Percentiles rank a stretch among this genome's conserved stretches.
Conservation (phyloP, 2,888 invertebrate genomes). For the Shargacucullia verbasci region DNA sequence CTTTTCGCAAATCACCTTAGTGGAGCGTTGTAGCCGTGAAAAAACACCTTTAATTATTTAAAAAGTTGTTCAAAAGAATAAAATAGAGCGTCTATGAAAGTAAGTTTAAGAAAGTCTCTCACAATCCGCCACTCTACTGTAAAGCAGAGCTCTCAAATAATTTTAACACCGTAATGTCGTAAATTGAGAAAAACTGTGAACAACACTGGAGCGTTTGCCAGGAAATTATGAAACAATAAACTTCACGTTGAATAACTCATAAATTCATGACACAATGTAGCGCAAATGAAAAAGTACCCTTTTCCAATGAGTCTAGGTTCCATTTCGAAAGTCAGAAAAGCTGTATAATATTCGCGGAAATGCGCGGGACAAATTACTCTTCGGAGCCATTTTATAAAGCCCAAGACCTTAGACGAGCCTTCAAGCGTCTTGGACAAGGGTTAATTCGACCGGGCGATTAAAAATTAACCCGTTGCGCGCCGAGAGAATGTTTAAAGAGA, state of each 20-base stretch:
- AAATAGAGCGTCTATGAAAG: slow-evolving; percentile 10
- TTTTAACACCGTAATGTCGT: slow-evolving; percentile 44
- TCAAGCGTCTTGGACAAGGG: slow-evolving; percentile 37
- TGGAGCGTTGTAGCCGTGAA: neutral
- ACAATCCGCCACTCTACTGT: slow-evolving; percentile 5
- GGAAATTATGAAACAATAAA: slow-evolving; percentile 58
- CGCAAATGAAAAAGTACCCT: slow-evolving; percentile 30
- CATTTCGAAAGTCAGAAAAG: slow-evolving; percentile 1
- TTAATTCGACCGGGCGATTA: slow-evolving; percentile 50
- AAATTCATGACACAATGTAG: slow-evolving; percentile 16
- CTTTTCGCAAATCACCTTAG: slow-evolving; percentile 12
- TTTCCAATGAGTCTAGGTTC: slow-evolving; percentile 8
- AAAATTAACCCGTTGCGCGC: slow-evolving; percentile 42
- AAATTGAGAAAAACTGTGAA: slow-evolving; percentile 42
- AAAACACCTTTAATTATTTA: neutral
- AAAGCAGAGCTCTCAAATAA: slow-evolving; percentile 17
- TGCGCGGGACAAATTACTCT: slow-evolving; percentile 41
- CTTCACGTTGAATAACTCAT: slow-evolving; percentile 41
- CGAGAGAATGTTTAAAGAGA: slow-evolving; percentile 41
- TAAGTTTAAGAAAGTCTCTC: slow-evolving; percentile 20
- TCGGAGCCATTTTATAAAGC: slow-evolving; percentile 32
- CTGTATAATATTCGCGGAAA: slow-evolving; percentile 33
- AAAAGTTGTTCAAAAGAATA: neutral
- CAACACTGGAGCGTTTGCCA: slow-evolving; percentile 38
- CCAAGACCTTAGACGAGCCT: neutral